Evolutionary conservation across 35 echinoderm and acorn worm genomes (phyloP), one percentile per base, ranked within the genome.

Genomic region (Ophioderma brevispina): DNA sequence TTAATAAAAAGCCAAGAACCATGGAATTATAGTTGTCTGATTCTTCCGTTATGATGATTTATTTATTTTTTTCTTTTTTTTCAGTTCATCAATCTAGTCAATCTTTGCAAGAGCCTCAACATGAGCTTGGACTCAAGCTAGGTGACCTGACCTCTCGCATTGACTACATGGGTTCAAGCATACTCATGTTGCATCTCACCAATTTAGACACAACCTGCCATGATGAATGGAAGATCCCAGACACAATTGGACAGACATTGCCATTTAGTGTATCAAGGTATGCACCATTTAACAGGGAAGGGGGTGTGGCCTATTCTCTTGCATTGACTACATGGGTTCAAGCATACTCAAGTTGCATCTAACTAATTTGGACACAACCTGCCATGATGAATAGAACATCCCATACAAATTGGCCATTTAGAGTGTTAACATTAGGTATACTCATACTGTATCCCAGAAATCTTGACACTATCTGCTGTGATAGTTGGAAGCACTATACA

Each of bases 121-220:
- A 98, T 77, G 92, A 92, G 35, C 91, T 94, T 4, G 81, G 85
- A 33, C 78, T 92, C 0, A 77, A 88, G 46, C 79, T 98, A 28
- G 96, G 78, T 1, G 84, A 76, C 33, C 64, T 94, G 46, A 89
- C 84, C 17, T 49, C 82, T 32, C 87, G 93, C 15, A 91, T 98
- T n/a, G 96, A 98, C 76, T 98, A 98, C 93, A 98, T 98, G 96
- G 96, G 96, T 18, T 92, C 93, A 55, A 93, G 96, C 75, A 92
- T 87, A 63, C 84, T 95, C 15, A 63, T 98, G 87, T 77, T 87
- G 30, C 79, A 89, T 40, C 85, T 98, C 17, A 92, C 90, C 14
- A 79, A 46, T 17, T 63, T 98, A 31, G 89, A 93, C 10, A 70
- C 95, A 1, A 50, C 79, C 23, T 86, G 81, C 21, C 83, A 87